These are phyloP conservation scores for Monochamus alternatus DNA, from an alignment of 2,888 invertebrate species.

Conservation along the genomic window DNA sequence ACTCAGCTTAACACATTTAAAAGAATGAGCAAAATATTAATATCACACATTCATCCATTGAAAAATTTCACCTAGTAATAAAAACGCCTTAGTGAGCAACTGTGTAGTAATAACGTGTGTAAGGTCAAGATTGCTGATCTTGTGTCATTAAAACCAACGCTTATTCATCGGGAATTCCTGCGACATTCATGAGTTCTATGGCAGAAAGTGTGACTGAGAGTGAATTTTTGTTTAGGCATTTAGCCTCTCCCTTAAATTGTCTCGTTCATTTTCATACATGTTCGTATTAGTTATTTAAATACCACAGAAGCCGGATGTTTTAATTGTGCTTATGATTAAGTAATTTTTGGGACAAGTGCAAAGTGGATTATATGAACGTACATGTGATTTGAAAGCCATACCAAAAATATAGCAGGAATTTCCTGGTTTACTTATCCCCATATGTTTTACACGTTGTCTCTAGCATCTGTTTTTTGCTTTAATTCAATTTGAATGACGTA, in stretches of 20 bases:
- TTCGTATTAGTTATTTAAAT: too few species aligned
- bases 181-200: background rate
- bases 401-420: background rate
- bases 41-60: background rate
- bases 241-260: too few species aligned
- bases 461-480: background rate
- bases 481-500: background rate
- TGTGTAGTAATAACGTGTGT: background rate
- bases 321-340: too few species aligned
- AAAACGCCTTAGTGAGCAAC: background rate
- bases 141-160: background rate
- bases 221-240: too few species aligned
- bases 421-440: background rate
- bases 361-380: background rate
- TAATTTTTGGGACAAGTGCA: background rate
- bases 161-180: conserved; percentile 3
- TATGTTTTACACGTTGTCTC: background rate
- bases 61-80: background rate
- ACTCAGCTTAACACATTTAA: too few species aligned
- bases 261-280: too few species aligned
- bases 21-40: too few species aligned
- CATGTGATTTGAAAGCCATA: background rate
- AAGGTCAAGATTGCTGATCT: background rate
- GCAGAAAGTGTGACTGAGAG: background rate
- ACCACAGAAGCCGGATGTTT: too few species aligned